These are phyloP conservation scores for Meta bourneti DNA, from an alignment of 2,888 invertebrate genomes.

Conservation along the genomic window DNA sequence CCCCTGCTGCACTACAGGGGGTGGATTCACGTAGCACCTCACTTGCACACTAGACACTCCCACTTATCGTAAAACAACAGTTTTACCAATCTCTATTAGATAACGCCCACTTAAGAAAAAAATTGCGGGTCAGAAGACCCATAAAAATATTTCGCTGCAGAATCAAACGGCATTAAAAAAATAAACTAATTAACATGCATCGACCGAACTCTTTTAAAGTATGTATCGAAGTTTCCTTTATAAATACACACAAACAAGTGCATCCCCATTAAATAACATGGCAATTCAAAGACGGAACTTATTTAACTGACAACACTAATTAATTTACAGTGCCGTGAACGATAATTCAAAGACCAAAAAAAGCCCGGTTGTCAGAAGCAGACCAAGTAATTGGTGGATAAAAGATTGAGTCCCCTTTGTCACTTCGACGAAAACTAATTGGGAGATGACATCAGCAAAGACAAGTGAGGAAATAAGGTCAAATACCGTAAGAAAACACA, in stretches of 20 bases:
- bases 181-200: background rate
- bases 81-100: no score
- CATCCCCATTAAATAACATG: background rate
- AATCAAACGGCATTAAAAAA: no score
- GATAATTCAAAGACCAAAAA: constrained; percentile 9
- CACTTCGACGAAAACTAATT: constrained; percentile 5
- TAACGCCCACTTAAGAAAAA: no score
- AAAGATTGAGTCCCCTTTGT: constrained; percentile 42
- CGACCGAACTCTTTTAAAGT: background rate
- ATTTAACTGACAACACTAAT: constrained; percentile 15
- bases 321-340: constrained; percentile 47
- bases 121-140: no score
- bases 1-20: no score
- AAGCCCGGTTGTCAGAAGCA: constrained; percentile 22
- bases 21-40: no score
- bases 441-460: constrained; percentile 60
- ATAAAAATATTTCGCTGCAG: no score
- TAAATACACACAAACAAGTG: background rate
- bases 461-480: constrained; percentile 48
- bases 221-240: background rate
- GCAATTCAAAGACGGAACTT: background rate
- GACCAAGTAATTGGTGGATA: constrained; percentile 51
- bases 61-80: no score
- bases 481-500: constrained; percentile 24
- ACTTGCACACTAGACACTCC: no score